phyloP scores from a whole-genome alignment of 2,888 invertebrate species.

The Patella pellucida region DNA sequence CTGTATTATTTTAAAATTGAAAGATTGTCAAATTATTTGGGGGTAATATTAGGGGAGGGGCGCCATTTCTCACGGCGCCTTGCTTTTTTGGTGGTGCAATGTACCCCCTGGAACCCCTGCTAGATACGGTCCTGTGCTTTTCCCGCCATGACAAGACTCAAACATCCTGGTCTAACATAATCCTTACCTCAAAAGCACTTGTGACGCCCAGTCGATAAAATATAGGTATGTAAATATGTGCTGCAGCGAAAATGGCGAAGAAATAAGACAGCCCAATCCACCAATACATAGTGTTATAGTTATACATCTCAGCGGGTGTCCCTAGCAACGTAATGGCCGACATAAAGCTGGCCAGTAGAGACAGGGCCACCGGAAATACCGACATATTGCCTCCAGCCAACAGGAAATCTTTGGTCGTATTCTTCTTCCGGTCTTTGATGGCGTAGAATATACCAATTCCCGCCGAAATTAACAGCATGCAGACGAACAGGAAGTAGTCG shows the following conservation, averaged over 20 bases:
- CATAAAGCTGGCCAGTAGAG: constrained; percentile 70
- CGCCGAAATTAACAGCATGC: constrained; percentile 58
- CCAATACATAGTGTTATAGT: constrained; percentile 65
- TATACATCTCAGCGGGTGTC: constrained; percentile 68
- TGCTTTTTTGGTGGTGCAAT: too few species aligned
- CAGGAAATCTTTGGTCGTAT: constrained; percentile 60
- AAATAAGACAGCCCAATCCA: constrained; percentile 63
- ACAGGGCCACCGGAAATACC: constrained; percentile 64
- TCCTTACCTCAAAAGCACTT: constrained; percentile 18
- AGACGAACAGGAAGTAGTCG: constrained; percentile 64
- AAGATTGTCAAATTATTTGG: too few species aligned
- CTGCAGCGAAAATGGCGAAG: constrained; percentile 62
- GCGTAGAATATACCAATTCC: constrained; percentile 64
- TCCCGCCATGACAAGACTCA: too few species aligned
- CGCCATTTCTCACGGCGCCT: too few species aligned
- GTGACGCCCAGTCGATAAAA: constrained; percentile 20
- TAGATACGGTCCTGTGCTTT: too few species aligned
- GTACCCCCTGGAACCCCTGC: too few species aligned
- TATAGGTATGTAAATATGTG: constrained; percentile 30
- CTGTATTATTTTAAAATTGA: too few species aligned
- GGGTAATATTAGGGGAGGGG: too few species aligned
- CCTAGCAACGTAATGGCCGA: constrained; percentile 69
- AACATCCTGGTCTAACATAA: background rate
- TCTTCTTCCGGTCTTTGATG: constrained; percentile 56
- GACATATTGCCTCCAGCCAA: constrained; percentile 67